Conservation (phyloP, 2,797 vertebrate genomes). For the Melanotaenia maccullochi region DNA sequence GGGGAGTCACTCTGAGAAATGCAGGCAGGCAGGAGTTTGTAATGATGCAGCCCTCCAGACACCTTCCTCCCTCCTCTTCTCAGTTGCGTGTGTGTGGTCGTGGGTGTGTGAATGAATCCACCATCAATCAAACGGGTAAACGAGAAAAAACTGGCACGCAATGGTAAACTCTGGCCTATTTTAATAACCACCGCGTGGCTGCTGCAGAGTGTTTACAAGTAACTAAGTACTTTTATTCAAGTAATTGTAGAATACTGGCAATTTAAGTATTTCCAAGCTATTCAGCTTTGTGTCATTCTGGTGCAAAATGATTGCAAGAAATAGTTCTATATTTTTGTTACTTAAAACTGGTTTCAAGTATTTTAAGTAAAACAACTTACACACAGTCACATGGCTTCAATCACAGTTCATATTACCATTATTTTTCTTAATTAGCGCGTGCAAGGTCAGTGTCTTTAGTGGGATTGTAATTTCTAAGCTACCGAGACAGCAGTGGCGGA, state of each 20-base stretch:
- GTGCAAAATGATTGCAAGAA: not conserved
- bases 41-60: constrained; percentile 55
- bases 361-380: not conserved
- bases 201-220: not conserved
- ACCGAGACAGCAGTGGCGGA: not conserved
- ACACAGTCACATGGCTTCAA: not conserved
- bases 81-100: not conserved
- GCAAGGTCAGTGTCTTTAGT: too few relatives aligned
- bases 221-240: not conserved
- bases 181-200: not conserved
- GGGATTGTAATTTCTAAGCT: too few relatives aligned
- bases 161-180: not conserved
- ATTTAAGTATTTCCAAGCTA: not conserved
- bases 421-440: not conserved
- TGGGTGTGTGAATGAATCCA: not conserved
- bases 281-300: not conserved
- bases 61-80: constrained; percentile 41
- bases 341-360: not conserved
- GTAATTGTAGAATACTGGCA: not conserved
- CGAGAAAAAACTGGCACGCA: not conserved
- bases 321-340: not conserved
- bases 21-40: constrained; percentile 59
- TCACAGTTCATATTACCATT: not conserved
- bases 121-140: not conserved
- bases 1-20: constrained; percentile 56